These are phyloP conservation scores for Meteorus cinctellus DNA, from an alignment of 2,888 invertebrate species.

Conservation along the genomic window DNA sequence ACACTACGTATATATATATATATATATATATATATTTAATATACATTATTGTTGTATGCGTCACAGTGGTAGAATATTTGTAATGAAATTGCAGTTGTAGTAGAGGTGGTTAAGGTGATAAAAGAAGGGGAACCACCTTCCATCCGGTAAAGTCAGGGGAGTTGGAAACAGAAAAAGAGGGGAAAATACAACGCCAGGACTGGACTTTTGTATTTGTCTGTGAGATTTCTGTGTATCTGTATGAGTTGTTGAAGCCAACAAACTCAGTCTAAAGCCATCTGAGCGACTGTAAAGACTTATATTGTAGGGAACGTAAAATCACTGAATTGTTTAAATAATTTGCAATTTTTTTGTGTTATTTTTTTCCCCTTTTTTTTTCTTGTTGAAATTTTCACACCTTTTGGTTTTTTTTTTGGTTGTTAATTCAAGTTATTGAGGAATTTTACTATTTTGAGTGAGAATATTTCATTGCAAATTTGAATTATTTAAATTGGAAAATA, in stretches of 20 bases:
- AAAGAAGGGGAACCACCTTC: constrained; percentile 50
- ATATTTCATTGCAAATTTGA: too few relatives aligned
- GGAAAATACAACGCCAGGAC: background rate
- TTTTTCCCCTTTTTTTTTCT: background rate
- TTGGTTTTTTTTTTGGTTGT: too few relatives aligned
- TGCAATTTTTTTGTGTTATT: background rate
- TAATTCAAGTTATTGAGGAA: too few relatives aligned
- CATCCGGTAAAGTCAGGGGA: constrained; percentile 55
- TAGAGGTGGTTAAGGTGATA: constrained; percentile 29
- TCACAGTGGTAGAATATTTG: constrained; percentile 4
- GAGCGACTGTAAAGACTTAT: constrained; percentile 31
- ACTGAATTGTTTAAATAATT: background rate
- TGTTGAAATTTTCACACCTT: background rate
- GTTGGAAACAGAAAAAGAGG: constrained; percentile 3
- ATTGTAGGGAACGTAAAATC: background rate
- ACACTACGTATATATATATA: background rate
- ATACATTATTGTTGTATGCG: too few relatives aligned
- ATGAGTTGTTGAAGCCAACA: constrained; percentile 70
- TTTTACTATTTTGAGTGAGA: too few relatives aligned
- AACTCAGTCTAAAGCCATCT: constrained; percentile 66
- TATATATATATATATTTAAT: background rate
- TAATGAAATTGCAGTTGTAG: background rate
- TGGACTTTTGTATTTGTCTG: background rate
- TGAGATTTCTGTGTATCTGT: constrained; percentile 38
- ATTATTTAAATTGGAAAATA: too few relatives aligned